phyloP scores from a whole-genome alignment of 1,140 invertebrate genomes.

The Archivesica marissinica region DNA sequence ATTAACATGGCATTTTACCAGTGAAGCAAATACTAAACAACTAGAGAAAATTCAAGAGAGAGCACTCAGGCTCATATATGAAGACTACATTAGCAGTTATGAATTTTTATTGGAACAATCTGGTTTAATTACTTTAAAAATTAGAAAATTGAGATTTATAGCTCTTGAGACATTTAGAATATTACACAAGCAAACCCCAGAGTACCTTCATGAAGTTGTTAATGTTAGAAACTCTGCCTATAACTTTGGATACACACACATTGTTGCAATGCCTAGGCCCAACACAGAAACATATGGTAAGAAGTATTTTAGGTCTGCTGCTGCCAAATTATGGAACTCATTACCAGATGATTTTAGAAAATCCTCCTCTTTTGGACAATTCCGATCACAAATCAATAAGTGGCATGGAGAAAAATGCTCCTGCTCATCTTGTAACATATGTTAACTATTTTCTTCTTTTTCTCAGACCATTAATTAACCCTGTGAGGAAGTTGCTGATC shows the following conservation, averaged over 20 bases:
- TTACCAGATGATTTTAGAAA: slow-evolving; percentile 22
- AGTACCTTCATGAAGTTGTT: slow-evolving; percentile 31
- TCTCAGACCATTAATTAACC: background rate
- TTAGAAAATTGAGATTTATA: slow-evolving; percentile 34
- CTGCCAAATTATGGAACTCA: slow-evolving; percentile 37
- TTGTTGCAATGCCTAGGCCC: slow-evolving; percentile 27
- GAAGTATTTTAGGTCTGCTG: slow-evolving; percentile 34
- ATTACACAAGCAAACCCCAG: background rate
- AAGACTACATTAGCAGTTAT: slow-evolving; percentile 24
- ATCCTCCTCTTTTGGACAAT: slow-evolving; percentile 23
- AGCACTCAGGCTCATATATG: slow-evolving; percentile 21
- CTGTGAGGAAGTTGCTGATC: background rate
- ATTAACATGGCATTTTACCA: slow-evolving; percentile 42
- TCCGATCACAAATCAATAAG: slow-evolving; percentile 7
- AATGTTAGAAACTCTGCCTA: slow-evolving; percentile 3
- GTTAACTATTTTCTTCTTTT: background rate
- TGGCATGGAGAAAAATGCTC: slow-evolving; percentile 5
- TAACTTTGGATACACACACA: slow-evolving; percentile 47
- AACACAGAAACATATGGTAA: slow-evolving; percentile 49
- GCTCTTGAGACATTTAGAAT: slow-evolving; percentile 39
- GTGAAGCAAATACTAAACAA: slow-evolving; percentile 37
- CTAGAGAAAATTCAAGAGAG: slow-evolving; percentile 49
- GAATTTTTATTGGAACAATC: slow-evolving; percentile 5
- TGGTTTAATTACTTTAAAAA: slow-evolving; percentile 15
- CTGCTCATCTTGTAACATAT: background rate